These are phyloP conservation scores for Diorhabda carinulata DNA, from an alignment of 1,140 invertebrate genomes.

Conservation along the genomic window DNA sequence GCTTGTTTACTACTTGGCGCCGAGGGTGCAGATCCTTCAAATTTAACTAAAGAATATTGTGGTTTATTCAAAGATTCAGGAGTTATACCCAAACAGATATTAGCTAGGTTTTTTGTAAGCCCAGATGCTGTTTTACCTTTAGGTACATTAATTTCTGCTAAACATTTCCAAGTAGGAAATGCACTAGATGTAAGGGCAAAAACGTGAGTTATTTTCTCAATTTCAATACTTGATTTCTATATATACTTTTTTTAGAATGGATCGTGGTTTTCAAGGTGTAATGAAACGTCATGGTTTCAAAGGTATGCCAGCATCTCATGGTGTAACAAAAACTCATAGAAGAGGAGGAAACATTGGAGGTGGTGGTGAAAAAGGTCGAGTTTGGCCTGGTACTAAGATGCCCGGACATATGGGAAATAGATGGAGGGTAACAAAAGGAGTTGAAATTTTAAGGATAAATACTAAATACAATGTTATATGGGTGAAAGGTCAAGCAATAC, in stretches of 20 bases:
- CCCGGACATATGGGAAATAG: constrained; percentile 94
- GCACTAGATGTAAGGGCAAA: constrained; percentile 84
- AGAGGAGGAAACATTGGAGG: constrained; percentile 86
- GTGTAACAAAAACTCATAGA: constrained; percentile 92
- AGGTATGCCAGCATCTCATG: constrained; percentile 88
- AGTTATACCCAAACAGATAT: constrained; percentile 80
- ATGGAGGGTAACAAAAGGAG: constrained; percentile 67
- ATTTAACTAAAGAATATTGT: constrained; percentile 86
- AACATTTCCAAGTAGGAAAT: constrained; percentile 90
- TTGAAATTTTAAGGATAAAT: constrained; percentile 87
- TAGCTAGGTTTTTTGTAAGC: constrained; percentile 82
- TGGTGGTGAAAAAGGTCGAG: constrained; percentile 75
- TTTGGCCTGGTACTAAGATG: constrained; percentile 95
- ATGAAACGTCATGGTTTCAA: constrained; percentile 95
- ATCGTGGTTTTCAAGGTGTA: constrained; percentile 97
- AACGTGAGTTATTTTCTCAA: constrained; percentile 67
- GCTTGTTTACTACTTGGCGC: constrained; percentile 85
- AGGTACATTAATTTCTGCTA: constrained; percentile 83
- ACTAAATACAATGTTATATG: constrained; percentile 91
- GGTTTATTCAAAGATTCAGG: constrained; percentile 81
- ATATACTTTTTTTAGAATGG: constrained; percentile 57
- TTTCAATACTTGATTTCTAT: background rate
- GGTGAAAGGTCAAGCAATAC: constrained; percentile 73
- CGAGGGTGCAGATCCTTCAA: constrained; percentile 79
- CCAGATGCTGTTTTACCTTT: constrained; percentile 82